Conservation (phyloP, 2,888 invertebrate genomes). For the Dolichomitus sp. region DNA sequence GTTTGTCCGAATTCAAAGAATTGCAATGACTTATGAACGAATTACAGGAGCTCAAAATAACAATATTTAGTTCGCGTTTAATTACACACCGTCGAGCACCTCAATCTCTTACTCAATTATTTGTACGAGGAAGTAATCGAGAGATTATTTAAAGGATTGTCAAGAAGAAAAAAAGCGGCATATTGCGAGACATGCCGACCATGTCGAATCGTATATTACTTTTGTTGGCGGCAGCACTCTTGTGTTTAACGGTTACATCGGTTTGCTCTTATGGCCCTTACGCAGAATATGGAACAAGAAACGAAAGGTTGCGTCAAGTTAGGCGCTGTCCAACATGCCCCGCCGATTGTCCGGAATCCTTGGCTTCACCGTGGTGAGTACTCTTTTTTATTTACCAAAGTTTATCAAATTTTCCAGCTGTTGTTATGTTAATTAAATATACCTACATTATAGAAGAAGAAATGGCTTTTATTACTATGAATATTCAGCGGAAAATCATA, state of each 20-base stretch:
- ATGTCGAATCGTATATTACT: constrained; percentile 43
- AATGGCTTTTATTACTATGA: too few species aligned
- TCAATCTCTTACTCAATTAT: constrained; percentile 40
- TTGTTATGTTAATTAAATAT: too few species aligned
- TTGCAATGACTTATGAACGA: not conserved
- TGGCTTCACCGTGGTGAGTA: constrained; percentile 72
- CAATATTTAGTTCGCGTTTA: constrained; percentile 8
- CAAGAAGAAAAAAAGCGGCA: constrained; percentile 36
- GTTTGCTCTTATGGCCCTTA: not conserved
- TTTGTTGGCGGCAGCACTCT: not conserved
- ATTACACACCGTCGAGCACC: not conserved
- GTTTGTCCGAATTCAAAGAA: constrained; percentile 6
- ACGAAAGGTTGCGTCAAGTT: not conserved
- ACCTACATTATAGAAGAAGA: too few species aligned
- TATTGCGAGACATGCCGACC: constrained; percentile 31
- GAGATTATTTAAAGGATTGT: constrained; percentile 57
- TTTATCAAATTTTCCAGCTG: too few species aligned
- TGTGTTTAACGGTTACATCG: constrained; percentile 7
- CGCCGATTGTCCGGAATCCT: constrained; percentile 67
- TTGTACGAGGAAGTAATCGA: constrained; percentile 36
- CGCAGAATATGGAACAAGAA: not conserved
- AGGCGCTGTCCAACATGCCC: constrained; percentile 69
- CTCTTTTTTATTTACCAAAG: too few species aligned
- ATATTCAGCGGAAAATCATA: too few species aligned
- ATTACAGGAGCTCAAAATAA: not conserved